These are phyloP conservation scores for Taurulus bubalis DNA, from an alignment of 2,113 vertebrate genomes.

Conservation along the genomic window DNA sequence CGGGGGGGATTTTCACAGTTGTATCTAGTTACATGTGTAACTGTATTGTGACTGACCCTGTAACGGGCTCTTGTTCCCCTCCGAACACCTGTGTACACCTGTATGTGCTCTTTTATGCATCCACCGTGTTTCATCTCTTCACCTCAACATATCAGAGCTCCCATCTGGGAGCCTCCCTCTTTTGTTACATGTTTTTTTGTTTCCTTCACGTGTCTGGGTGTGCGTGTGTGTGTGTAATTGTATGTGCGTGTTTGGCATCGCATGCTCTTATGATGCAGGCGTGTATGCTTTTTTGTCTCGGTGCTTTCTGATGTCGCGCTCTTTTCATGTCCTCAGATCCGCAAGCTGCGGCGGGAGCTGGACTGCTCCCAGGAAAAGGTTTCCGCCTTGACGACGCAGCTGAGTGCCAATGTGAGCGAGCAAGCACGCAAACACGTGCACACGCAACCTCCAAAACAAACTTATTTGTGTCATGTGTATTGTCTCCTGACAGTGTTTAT, in stretches of 20 bases:
- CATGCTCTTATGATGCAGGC: neutral
- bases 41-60: slow-evolving; percentile 51
- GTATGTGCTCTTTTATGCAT: slow-evolving; percentile 40
- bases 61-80: slow-evolving; percentile 47
- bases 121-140: slow-evolving; percentile 24
- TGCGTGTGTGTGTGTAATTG: slow-evolving; percentile 7
- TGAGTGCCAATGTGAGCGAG: slow-evolving; percentile 94
- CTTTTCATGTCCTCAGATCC: slow-evolving; percentile 84
- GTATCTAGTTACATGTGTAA: slow-evolving; percentile 63
- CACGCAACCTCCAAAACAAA: neutral
- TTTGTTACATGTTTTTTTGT: neutral
- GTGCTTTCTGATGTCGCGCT: slow-evolving; percentile 8
- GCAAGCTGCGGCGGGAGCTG: slow-evolving; percentile 94
- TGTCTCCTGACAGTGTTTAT: neutral
- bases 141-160: slow-evolving; percentile 36
- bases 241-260: neutral
- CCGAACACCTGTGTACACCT: slow-evolving; percentile 70
- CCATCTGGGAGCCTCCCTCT: slow-evolving; percentile 54
- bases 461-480: neutral
- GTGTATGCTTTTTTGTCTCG: slow-evolving; percentile 30
- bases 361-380: slow-evolving; percentile 99
- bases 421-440: neutral
- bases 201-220: slow-evolving; percentile 10
- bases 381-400: slow-evolving; percentile 95
- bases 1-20: slow-evolving; percentile 43